Conservation (phyloP, 2,888 invertebrate genomes). For the Nymphalis c-album region DNA sequence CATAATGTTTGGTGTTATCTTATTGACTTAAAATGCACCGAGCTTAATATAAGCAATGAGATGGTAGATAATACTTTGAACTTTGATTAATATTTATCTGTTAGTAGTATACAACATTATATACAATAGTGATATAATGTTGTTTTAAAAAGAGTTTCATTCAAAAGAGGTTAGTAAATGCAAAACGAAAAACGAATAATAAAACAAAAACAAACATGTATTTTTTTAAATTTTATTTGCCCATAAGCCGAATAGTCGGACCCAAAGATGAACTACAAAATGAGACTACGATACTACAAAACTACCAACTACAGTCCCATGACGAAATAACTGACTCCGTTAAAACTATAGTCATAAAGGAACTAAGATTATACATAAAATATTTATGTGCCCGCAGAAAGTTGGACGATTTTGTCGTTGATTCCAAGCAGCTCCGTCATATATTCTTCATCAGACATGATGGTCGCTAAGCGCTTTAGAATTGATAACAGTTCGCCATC, state of each 20-base stretch:
- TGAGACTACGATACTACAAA: conserved; percentile 27
- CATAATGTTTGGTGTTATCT: too few species aligned
- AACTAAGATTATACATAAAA: background rate
- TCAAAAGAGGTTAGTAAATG: background rate
- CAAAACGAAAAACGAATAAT: conserved; percentile 10
- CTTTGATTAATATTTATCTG: too few species aligned
- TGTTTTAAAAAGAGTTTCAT: too few species aligned
- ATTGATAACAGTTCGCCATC: conserved; percentile 84
- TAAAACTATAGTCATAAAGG: conserved; percentile 33
- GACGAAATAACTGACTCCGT: conserved; percentile 39
- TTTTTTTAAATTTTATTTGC: conserved; percentile 54
- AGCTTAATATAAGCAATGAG: too few species aligned
- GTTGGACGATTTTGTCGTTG: conserved; percentile 85
- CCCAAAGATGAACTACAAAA: conserved; percentile 27
- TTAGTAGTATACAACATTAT: background rate
- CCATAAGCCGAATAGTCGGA: conserved; percentile 54
- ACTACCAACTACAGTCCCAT: conserved; percentile 11
- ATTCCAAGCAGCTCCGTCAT: conserved; percentile 87
- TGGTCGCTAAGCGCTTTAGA: conserved; percentile 84
- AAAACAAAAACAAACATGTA: conserved; percentile 36
- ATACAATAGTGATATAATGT: too few species aligned
- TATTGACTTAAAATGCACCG: too few species aligned
- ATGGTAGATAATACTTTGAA: too few species aligned
- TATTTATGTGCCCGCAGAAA: conserved; percentile 59
- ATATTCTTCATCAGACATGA: conserved; percentile 88